Evolutionary conservation across 2,888 invertebrate genomes (phyloP).

Genomic region (Tineola bisselliella): DNA sequence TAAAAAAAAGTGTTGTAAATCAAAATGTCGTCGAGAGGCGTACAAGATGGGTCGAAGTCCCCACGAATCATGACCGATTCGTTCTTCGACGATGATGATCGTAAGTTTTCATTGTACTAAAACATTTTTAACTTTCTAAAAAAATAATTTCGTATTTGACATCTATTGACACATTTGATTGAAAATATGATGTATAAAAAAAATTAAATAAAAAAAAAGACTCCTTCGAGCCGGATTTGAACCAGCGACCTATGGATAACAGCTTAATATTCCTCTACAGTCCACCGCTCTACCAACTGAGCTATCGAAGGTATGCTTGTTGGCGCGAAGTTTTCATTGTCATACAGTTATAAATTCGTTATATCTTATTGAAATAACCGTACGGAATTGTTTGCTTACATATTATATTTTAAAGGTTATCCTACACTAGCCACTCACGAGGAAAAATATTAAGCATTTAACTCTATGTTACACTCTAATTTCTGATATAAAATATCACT

Average conservation of each 20-base stretch:
- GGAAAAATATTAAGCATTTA: too few relatives aligned
- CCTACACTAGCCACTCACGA: too few relatives aligned
- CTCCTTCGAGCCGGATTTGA: slow-evolving; percentile 71
- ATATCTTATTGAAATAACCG: too few relatives aligned
- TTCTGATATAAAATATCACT: too few relatives aligned
- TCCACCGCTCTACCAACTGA: slow-evolving; percentile 24
- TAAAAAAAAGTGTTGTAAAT: background rate
- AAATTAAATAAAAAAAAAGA: slow-evolving; percentile 23
- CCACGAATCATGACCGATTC: slow-evolving; percentile 52
- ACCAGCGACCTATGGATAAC: slow-evolving; percentile 72
- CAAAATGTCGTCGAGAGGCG: slow-evolving; percentile 54
- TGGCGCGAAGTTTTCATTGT: slow-evolving; percentile 9
- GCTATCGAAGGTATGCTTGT: slow-evolving; percentile 19
- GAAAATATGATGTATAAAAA: slow-evolving; percentile 14
- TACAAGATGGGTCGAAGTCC: slow-evolving; percentile 52
- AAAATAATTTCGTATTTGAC: background rate
- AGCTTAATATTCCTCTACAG: slow-evolving; percentile 19
- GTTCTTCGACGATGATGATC: slow-evolving; percentile 48
- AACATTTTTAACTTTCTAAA: background rate
- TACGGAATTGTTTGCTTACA: too few relatives aligned
- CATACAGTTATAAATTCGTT: background rate
- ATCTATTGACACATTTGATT: background rate
- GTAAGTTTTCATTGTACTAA: background rate
- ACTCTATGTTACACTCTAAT: too few relatives aligned
- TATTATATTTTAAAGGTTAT: too few relatives aligned